Conservation (phyloP, 2,113 vertebrate genomes). For the Smithornis capensis region DNA sequence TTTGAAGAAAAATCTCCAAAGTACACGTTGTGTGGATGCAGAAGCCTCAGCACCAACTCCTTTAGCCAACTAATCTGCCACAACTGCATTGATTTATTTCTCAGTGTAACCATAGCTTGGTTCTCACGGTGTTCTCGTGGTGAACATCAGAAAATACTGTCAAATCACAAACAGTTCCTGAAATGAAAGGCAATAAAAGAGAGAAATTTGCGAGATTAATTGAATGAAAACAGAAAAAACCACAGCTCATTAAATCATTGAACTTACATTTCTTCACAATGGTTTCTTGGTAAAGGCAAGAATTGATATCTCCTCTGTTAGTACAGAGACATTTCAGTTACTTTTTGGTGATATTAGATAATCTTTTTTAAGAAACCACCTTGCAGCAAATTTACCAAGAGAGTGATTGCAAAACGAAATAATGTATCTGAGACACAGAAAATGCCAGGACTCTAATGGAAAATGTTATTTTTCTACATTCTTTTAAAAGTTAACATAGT, state of each 20-base stretch:
- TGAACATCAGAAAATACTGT: background rate
- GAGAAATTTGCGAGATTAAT: background rate
- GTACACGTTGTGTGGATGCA: background rate
- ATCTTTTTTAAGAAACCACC: background rate
- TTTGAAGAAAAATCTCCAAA: background rate
- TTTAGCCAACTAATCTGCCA: background rate
- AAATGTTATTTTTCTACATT: background rate
- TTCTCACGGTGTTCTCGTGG: too few species aligned
- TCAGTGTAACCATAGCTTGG: background rate
- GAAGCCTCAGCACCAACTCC: background rate
- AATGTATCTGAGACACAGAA: background rate
- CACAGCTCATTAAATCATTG: background rate
- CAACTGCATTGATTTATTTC: background rate
- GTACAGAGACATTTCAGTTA: background rate
- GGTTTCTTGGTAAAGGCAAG: background rate
- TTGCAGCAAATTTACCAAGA: background rate
- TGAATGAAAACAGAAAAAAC: background rate
- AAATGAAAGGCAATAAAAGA: slow-evolving; percentile 17
- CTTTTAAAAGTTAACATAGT: background rate
- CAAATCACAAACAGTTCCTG: background rate
- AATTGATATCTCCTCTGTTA: background rate
- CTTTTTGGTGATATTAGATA: background rate
- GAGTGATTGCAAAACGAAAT: background rate
- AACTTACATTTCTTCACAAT: background rate
- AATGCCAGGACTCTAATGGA: background rate